Conservation (phyloP, 2,888 invertebrate species). For the Caenorhabditis sulstoni region DNA sequence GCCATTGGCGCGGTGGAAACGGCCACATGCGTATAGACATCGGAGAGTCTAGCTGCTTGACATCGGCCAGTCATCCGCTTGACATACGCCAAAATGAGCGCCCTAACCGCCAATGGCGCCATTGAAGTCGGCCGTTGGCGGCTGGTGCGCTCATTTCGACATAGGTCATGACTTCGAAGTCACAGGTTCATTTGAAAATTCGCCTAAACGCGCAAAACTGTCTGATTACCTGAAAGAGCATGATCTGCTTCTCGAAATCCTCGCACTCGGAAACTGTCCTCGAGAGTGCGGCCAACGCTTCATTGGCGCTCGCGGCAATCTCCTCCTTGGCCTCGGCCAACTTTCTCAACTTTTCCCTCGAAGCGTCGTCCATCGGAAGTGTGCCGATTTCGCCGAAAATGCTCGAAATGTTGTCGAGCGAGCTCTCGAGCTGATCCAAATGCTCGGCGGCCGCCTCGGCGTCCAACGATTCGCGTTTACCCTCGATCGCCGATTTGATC, state of each 20-base stretch:
- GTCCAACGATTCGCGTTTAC: conserved; percentile 84
- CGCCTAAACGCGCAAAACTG: too few species aligned
- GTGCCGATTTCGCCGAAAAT: conserved; percentile 51
- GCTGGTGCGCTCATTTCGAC: too few species aligned
- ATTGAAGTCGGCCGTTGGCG: too few species aligned
- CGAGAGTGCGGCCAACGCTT: conserved; percentile 42
- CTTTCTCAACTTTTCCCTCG: conserved; percentile 31
- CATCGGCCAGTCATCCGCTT: too few species aligned
- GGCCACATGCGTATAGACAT: too few species aligned
- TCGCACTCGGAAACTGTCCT: conserved; percentile 72
- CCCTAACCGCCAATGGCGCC: too few species aligned
- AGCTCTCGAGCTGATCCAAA: conserved; percentile 84
- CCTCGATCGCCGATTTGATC: conserved; percentile 65
- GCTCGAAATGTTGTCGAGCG: conserved; percentile 63
- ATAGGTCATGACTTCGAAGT: too few species aligned
- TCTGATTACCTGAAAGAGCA: conserved; percentile 55
- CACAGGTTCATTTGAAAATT: too few species aligned
- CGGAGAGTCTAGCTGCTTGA: too few species aligned
- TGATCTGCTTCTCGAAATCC: conserved; percentile 69
- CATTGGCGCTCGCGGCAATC: conserved; percentile 41
- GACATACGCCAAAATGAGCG: too few species aligned
- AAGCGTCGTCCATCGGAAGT: conserved; percentile 55
- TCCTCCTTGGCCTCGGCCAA: conserved; percentile 39
- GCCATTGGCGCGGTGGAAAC: too few species aligned
- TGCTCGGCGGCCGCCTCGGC: conserved; percentile 94